Percentiles rank a stretch among this genome's conserved stretches.
Conservation (phyloP, 2,888 invertebrate genomes). For the Chrysomela aeneicollis region DNA sequence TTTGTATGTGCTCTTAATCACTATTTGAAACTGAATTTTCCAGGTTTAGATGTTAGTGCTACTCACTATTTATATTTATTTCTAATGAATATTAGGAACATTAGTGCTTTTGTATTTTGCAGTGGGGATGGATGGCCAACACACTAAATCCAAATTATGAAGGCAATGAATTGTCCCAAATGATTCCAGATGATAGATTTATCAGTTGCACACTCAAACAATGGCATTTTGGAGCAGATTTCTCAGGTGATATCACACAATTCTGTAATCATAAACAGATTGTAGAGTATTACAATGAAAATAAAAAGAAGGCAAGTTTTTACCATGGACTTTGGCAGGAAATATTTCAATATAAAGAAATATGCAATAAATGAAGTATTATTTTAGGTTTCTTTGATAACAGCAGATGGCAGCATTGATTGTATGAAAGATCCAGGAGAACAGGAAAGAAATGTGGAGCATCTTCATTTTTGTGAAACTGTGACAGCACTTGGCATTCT, state of each 20-base stretch:
- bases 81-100: no score
- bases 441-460: conserved; percentile 82
- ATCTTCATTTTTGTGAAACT: conserved; percentile 85
- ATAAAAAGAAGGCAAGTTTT: conserved; percentile 31
- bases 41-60: conserved; percentile 54
- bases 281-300: conserved; percentile 55
- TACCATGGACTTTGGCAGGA: neutral
- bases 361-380: neutral
- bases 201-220: conserved; percentile 77
- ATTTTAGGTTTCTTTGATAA: conserved; percentile 73
- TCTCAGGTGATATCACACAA: conserved; percentile 84
- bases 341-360: no score
- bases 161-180: conserved; percentile 74
- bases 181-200: conserved; percentile 87
- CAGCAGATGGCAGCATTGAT: conserved; percentile 94
- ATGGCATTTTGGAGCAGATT: conserved; percentile 89
- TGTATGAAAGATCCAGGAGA: conserved; percentile 85
- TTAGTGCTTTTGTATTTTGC: conserved; percentile 35
- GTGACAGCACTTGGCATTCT: conserved; percentile 78
- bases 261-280: conserved; percentile 73
- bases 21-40: conserved; percentile 69
- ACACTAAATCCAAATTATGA: conserved; percentile 93
- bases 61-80: no score
- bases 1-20: conserved; percentile 92
- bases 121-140: conserved; percentile 88